phyloP scores from a whole-genome alignment of 2,797 vertebrate species.

The Tarsius wallacei region DNA sequence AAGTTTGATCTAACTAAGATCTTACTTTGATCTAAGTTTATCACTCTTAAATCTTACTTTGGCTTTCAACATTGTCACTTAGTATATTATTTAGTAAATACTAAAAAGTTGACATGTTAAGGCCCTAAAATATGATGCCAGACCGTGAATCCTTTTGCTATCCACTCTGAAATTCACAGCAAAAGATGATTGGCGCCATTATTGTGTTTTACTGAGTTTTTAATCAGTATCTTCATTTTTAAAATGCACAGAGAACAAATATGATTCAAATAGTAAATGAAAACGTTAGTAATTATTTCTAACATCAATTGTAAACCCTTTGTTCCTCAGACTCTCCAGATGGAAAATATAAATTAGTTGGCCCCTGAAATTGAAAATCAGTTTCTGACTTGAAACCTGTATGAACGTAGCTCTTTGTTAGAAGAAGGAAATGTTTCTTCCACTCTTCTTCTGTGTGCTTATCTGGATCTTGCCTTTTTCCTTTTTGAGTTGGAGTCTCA shows the following conservation, averaged over 20 bases:
- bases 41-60: not conserved
- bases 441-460: not conserved
- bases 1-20: not conserved
- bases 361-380: not conserved
- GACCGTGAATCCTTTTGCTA: not conserved
- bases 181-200: not conserved
- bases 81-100: conserved; percentile 45
- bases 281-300: conserved; percentile 18
- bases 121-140: not conserved
- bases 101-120: not conserved
- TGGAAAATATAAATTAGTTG: not conserved
- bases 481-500: not conserved
- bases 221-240: not conserved
- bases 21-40: not conserved
- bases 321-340: not conserved
- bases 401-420: not conserved
- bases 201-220: not conserved
- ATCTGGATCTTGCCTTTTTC: not conserved
- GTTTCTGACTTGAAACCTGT: conserved; percentile 9
- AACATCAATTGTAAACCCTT: not conserved
- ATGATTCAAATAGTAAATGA: conserved; percentile 29
- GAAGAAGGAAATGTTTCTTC: not conserved
- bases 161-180: not conserved
- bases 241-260: not conserved
- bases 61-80: not conserved